Conservation (phyloP, 2,113 vertebrate genomes). For the Pedetes capensis region DNA sequence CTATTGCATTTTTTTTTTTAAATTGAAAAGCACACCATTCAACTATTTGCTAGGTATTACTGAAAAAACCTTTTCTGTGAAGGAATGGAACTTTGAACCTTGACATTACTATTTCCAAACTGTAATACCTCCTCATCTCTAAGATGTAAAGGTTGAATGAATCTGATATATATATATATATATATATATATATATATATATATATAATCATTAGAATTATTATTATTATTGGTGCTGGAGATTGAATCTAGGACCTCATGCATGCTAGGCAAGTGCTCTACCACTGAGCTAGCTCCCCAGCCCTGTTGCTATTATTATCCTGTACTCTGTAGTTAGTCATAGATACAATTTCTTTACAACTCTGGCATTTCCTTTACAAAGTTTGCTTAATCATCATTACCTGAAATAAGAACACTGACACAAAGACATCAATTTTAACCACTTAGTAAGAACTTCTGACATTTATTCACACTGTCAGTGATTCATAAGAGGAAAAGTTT, state of each 20-base stretch:
- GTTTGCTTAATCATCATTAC: slow-evolving; percentile 56
- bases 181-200: too few relatives aligned
- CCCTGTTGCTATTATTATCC: neutral
- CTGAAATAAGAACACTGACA: slow-evolving; percentile 52
- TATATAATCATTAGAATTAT: neutral
- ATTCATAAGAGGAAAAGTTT: slow-evolving; percentile 76
- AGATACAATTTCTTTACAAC: neutral
- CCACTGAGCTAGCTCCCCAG: neutral
- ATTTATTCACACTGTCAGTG: slow-evolving; percentile 65
- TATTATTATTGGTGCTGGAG: neutral
- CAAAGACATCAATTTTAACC: slow-evolving; percentile 55
- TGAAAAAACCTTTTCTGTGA: neutral
- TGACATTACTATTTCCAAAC: neutral
- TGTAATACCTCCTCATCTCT: neutral
- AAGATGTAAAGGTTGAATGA: neutral
- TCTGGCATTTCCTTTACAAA: slow-evolving; percentile 17
- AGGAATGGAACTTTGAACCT: neutral
- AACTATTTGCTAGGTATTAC: neutral
- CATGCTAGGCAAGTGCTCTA: neutral
- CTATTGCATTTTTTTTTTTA: neutral
- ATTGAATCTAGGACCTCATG: neutral
- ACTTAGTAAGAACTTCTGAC: slow-evolving; percentile 74
- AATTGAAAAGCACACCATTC: neutral
- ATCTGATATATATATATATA: slow-evolving; percentile 12
- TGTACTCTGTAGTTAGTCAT: neutral